Percentiles rank a stretch among this genome's conserved stretches.
Conservation (phyloP, 2,113 vertebrate genomes). For the Zosterops borbonicus region DNA sequence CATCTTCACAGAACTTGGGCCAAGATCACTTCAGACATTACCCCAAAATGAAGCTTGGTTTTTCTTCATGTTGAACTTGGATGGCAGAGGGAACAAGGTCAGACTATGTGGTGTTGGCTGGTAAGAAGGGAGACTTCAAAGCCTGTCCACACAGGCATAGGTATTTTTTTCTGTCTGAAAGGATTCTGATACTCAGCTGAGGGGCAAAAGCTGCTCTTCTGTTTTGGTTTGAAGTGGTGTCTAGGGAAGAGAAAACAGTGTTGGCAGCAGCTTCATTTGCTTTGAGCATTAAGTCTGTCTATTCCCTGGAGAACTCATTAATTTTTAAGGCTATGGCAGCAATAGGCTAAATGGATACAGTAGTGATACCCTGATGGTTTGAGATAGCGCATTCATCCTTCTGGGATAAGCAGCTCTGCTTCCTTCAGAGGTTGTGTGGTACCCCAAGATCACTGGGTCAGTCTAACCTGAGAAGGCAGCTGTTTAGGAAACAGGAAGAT, state of each 20-base stretch:
- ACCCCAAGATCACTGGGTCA: background rate
- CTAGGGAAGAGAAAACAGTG: background rate
- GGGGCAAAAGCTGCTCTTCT: background rate
- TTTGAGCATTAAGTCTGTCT: background rate
- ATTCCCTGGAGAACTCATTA: conserved; percentile 8
- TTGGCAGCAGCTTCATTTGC: conserved; percentile 7
- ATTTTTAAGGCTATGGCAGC: conserved; percentile 13
- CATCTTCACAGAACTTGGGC: background rate
- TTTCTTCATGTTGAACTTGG: background rate
- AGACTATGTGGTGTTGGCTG: background rate
- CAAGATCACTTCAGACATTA: background rate
- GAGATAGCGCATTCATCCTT: background rate
- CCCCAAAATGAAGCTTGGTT: background rate
- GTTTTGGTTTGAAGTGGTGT: background rate
- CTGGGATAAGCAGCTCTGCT: background rate
- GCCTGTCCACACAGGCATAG: background rate
- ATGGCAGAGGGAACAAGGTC: background rate
- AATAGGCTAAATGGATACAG: background rate
- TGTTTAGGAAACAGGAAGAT: background rate
- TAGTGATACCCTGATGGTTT: background rate
- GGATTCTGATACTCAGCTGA: background rate
- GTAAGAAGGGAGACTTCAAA: background rate
- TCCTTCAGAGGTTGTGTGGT: background rate
- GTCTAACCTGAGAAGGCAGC: background rate
- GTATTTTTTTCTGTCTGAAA: background rate